phyloP scores from a whole-genome alignment of 37 sponge, comb jelly and placozoan species.

The Spongilla lacustris region DNA sequence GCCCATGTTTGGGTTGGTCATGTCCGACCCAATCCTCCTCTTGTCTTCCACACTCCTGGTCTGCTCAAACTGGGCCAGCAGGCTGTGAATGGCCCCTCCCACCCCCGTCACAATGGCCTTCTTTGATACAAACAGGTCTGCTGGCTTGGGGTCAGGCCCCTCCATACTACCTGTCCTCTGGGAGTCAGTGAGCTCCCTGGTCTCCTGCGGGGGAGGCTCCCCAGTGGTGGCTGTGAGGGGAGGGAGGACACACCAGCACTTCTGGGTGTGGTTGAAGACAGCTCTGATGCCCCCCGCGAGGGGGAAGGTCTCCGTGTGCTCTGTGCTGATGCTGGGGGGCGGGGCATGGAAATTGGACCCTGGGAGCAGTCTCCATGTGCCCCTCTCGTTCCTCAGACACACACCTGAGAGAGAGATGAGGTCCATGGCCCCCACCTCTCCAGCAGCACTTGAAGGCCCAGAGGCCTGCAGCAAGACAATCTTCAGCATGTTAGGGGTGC shows the following conservation, averaged over 20 bases:
- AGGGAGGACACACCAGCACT: conserved; percentile 78
- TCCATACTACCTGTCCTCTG: background rate
- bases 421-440: conserved; percentile 41
- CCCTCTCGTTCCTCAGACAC: conserved; percentile 33
- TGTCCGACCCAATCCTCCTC: conserved; percentile 58
- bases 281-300: conserved; percentile 73
- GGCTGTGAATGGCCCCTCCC: conserved; percentile 46
- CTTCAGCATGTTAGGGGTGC: conserved; percentile 33
- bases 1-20: conserved; percentile 62
- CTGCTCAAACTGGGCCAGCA: conserved; percentile 38
- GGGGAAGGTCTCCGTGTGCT: conserved; percentile 58
- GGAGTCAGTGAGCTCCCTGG: background rate
- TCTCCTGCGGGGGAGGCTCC: too few relatives aligned
- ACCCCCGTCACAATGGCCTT: conserved; percentile 49
- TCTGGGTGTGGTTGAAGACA: conserved; percentile 64
- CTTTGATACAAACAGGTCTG: conserved; percentile 15
- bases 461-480: conserved; percentile 43
- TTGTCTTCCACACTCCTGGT: conserved; percentile 22
- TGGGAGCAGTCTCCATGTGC: conserved; percentile 46
- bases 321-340: conserved; percentile 23
- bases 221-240: conserved; percentile 8
- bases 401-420: conserved; percentile 79
- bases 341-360: conserved; percentile 53
- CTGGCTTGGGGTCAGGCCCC: background rate
- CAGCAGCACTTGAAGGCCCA: background rate